Evolutionary conservation across 2,888 invertebrate species (phyloP), one percentile per base, ranked within the genome.

Genomic region (Bursaphelenchus okinawaensis): DNA sequence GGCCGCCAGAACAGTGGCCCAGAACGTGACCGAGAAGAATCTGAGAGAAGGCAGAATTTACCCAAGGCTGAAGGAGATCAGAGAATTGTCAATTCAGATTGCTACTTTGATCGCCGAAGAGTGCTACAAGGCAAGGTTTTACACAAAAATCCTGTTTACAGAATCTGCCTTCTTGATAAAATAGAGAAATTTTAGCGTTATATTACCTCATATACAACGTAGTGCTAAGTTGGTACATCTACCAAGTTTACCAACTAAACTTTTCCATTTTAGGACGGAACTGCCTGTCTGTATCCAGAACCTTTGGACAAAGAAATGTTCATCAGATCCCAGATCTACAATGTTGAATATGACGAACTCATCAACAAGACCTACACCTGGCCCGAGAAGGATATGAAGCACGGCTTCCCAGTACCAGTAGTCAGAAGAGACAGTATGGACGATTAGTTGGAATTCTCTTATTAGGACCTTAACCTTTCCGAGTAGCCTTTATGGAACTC

Each of bases 1-100:
- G 62, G 92, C 98, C 16, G 93, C 96, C n/a, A 89, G 90, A 86
- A 91, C 89, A 62, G 85, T 96, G 63, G 89, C 94, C 0, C 88
- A 89, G 4, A 86, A 91, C 58, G 94, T 94, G 7, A 88, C 89
- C 0, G 88, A 91, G 57, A 87, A 87, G 0, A 90, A 94, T 84
- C 85, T 96, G 77, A 88, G 87, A 0, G 88, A 87, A 62, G 95
- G 95, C 66, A 89, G 92, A 72, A 87, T 98, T 62, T 98, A 95
- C 85, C 96, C 96, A 22, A 92, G 93, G 0, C 87, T 96, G 16
- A 86, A 87, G 51, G 86, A 88, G 68, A 93, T 96, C 74, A 88
- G 90, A 76, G 87, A 90, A 68, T 91, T 92, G 82, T 95, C 95
- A 0, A 85, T 92, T 62, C 88, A 88, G 82, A 93, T 98, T 78